Evolutionary conservation across 2,113 vertebrate species (phyloP).

Genomic region (Entomyzon cyanotis): DNA sequence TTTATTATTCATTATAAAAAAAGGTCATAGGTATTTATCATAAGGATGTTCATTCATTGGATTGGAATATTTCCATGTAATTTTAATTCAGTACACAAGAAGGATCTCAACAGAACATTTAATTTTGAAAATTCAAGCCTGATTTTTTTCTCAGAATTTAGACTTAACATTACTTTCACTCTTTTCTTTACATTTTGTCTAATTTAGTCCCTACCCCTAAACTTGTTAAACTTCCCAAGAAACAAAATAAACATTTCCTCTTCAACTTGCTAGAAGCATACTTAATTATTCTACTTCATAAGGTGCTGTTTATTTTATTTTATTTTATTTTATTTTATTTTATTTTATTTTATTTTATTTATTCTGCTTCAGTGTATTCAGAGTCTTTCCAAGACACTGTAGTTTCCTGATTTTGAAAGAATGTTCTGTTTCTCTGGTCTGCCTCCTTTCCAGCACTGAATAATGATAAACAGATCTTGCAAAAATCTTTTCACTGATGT

Average conservation of each 20-base stretch:
- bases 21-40: not conserved
- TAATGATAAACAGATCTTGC: constrained; percentile 50
- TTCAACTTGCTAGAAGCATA: not conserved
- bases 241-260: not conserved
- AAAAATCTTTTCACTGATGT: constrained; percentile 49
- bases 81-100: not conserved
- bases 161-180: not conserved
- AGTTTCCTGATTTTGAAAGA: not conserved
- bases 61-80: not conserved
- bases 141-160: not conserved
- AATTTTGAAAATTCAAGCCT: not conserved
- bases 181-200: not conserved
- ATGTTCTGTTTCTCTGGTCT: not conserved
- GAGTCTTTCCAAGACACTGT: not conserved
- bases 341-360: not conserved
- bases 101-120: not conserved
- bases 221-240: not conserved
- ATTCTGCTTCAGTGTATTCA: not conserved
- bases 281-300: not conserved
- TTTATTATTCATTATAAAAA: not conserved
- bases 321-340: too few species aligned
- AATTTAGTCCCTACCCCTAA: not conserved
- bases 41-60: not conserved
- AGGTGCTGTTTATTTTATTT: not conserved
- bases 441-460: constrained; percentile 35